A percentile compares a stretch with the other conserved stretches of the same genome.
phyloP scores from a whole-genome alignment of 2,797 vertebrate genomes.

The Eupleurogrammus muticus region DNA sequence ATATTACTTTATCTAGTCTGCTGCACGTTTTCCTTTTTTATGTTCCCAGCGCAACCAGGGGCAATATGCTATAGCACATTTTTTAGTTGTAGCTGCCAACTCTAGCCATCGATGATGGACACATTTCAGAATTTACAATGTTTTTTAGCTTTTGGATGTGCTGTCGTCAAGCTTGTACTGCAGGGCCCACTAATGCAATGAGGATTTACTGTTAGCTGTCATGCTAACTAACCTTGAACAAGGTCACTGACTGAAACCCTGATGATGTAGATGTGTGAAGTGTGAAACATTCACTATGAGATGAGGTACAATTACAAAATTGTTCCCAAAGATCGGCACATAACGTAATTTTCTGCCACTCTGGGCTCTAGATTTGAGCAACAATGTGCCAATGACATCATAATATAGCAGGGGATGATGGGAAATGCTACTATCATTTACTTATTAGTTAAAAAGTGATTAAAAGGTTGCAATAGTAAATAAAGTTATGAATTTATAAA shows the following conservation, averaged over 20 bases:
- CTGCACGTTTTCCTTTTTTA: not conserved
- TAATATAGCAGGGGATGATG: no score
- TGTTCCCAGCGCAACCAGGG: not conserved
- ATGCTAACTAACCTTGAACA: slow-evolving; percentile 9
- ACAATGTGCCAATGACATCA: no score
- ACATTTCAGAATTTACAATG: not conserved
- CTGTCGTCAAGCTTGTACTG: not conserved
- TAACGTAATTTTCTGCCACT: no score
- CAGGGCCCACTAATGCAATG: not conserved
- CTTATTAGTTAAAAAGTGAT: no score
- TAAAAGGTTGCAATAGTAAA: no score
- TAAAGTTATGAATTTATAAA: no score
- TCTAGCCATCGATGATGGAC: not conserved
- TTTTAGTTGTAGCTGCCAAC: not conserved
- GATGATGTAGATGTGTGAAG: not conserved
- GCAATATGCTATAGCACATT: not conserved
- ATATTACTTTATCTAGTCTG: not conserved
- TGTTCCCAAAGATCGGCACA: no score
- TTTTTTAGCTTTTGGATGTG: not conserved
- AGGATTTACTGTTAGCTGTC: not conserved
- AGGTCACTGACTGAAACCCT: slow-evolving; percentile 21
- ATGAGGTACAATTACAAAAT: no score
- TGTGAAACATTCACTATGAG: no score
- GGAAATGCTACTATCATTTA: no score
- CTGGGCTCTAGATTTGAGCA: no score